Base-by-base conservation (phyloP, 2,888 invertebrate species). In the Antitype chi region DNA sequence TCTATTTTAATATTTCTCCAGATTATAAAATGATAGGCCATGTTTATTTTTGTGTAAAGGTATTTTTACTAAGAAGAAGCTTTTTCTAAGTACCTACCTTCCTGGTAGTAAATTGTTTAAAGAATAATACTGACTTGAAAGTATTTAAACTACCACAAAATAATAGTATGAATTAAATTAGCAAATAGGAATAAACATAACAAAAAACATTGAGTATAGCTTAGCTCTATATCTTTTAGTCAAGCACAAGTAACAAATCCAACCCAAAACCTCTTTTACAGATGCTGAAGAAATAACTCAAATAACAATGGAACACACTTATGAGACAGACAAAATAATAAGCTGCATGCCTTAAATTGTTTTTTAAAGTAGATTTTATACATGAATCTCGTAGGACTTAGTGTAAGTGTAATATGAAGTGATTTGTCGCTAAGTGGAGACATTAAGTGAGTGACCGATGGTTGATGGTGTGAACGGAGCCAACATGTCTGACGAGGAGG, bases 401-500 rank as follows among this genome's bases (percentile, higher is more conserved):
- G 92, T 91, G 91, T 85, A 85, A 85, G 82, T 90, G 91, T 91
- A 89, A 91, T 91, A 93, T 90, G 90, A 88, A 89, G 90, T 92
- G 90, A 90, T 85, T 84, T 74, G 70, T 77, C 80, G 75, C 71
- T 69, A 73, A 77, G 79, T 66, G 81, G 67, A 77, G 85, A 87
- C 74, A 72, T 78, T 82, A 68, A 78, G 81, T 87, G 82, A 86
- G 87, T 88, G 89, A 84, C 85, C 23, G 70, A 89, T 89, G 90
- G 88, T 89, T 85, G 89, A 90, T 74, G 88, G 85, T 87, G 88
- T 88, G 76, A 90, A 87, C 81, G 82, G 85, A 68, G 79, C 76
- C 77, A 94, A 88, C 79, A 97, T 97, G 97, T 96, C 97, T 63
- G 97, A 97, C 69, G 97, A 97, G 72, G 97, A 97, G 82, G 97